Evolutionary conservation across 2,888 invertebrate species (phyloP), one percentile per base, ranked within the genome.

Genomic region (Mythimna albipuncta): DNA sequence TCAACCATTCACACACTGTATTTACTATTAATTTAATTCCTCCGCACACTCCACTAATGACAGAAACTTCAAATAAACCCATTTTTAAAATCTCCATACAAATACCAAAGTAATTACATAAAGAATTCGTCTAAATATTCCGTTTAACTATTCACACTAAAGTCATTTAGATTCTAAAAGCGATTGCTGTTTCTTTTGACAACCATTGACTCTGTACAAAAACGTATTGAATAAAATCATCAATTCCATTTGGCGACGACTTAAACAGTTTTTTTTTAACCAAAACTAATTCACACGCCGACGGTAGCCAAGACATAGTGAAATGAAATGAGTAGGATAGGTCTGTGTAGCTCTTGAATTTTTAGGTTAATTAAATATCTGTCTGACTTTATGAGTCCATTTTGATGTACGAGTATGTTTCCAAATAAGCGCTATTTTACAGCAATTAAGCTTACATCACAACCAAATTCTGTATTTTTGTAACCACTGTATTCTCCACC

Each of bases 281-380:
- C 72, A 79, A 83, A 86, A 80, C 81, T 82, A 84, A 78, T 86
- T 86, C 87, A 86, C 87, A 86, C 84, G 85, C 54, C 54, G 54
- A 68, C 78, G 58, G 77, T 81, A 72, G 74, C 70, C 26, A 61
- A 54, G 59, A 26, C 69, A 69, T 32, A 74, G 64, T 68, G 11
- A 0, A 64, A 4, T 35, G 0, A 10, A 50, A 2, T 19, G 3
- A 83, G 77, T 71, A 66, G n/a, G 19, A 38, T 26, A 67, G 75
- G 41, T 68, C n/a, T 21, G 44, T 35, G 6, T 6, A 21, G 7
- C 7, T 26, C n/a, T 69, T 69, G 6, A 76, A 44, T 13, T 13
- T 35, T 2, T 11, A 26, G 11, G 21, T 54, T 54, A 21, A 21
- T 26, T 26, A 26, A 26, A 26, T 26, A 26, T 26, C 26, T 26